Conservation (phyloP, 2,888 invertebrate genomes). For the Drosophila meridionalis region DNA sequence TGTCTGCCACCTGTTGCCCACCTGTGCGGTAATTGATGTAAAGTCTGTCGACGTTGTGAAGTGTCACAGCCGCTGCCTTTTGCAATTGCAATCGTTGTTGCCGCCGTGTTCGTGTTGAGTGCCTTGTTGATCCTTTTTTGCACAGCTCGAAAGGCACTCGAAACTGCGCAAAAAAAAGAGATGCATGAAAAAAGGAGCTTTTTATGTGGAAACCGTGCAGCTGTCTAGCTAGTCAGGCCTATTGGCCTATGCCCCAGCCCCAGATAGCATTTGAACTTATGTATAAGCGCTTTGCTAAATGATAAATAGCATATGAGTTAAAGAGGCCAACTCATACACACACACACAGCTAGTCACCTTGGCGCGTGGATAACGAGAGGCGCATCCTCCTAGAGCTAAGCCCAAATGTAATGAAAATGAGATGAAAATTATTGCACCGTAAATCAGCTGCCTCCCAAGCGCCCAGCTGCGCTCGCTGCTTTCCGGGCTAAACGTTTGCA, state of each 20-base stretch:
- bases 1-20: conserved; percentile 60
- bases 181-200: neutral
- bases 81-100: conserved; percentile 20
- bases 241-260: conserved; percentile 32
- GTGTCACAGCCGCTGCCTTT: conserved; percentile 63
- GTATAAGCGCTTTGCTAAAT: conserved; percentile 54
- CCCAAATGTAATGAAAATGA: conserved; percentile 79
- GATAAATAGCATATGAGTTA: conserved; percentile 64
- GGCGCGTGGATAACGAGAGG: neutral
- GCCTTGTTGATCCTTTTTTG: conserved; percentile 64
- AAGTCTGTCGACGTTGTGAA: conserved; percentile 66
- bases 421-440: conserved; percentile 80
- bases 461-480: conserved; percentile 65
- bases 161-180: conserved; percentile 6
- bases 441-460: conserved; percentile 61
- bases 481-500: conserved; percentile 68
- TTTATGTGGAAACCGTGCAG: conserved; percentile 53
- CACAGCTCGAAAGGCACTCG: conserved; percentile 57
- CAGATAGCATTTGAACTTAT: conserved; percentile 37
- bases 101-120: conserved; percentile 44
- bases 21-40: conserved; percentile 74
- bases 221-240: conserved; percentile 46
- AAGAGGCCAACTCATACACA: conserved; percentile 13
- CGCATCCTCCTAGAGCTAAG: conserved; percentile 50
- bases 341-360: conserved; percentile 37